Evolutionary conservation across 2,113 vertebrate genomes (phyloP).

Genomic region (Chelonoidis abingdonii): DNA sequence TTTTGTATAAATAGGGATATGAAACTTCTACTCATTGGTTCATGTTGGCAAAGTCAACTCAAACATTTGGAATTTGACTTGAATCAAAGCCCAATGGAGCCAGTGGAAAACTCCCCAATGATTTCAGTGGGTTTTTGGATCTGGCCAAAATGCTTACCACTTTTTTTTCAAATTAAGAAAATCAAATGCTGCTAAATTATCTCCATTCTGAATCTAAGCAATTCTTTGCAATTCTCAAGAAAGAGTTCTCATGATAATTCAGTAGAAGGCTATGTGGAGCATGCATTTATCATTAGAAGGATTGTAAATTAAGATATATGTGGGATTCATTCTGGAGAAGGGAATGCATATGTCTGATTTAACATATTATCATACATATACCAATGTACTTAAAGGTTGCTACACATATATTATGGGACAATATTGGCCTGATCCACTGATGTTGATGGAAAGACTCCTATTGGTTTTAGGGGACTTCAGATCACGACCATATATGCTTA

Average conservation of each 20-base stretch:
- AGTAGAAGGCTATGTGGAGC: not conserved
- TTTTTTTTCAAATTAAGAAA: not conserved
- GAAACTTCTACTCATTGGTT: not conserved
- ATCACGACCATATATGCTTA: fast-evolving
- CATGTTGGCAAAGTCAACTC: not conserved
- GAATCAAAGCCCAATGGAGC: not conserved
- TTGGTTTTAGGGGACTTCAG: not conserved
- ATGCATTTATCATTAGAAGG: not conserved
- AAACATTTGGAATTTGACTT: not conserved
- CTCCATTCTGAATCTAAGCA: not conserved
- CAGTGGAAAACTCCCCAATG: not conserved
- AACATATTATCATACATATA: not conserved
- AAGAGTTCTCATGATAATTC: not conserved
- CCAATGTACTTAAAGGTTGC: not conserved
- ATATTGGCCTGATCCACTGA: not conserved
- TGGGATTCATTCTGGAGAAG: not conserved
- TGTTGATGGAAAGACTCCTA: not conserved
- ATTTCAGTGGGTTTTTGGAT: not conserved
- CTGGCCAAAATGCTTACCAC: not conserved
- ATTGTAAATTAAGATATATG: not conserved
- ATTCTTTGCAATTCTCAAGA: not conserved
- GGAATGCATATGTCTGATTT: not conserved
- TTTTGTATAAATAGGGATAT: not conserved
- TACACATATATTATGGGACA: not conserved
- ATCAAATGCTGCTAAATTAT: not conserved